These are phyloP conservation scores for Embiotoca jacksoni DNA, from an alignment of 2,113 vertebrate species.

Conservation along the genomic window DNA sequence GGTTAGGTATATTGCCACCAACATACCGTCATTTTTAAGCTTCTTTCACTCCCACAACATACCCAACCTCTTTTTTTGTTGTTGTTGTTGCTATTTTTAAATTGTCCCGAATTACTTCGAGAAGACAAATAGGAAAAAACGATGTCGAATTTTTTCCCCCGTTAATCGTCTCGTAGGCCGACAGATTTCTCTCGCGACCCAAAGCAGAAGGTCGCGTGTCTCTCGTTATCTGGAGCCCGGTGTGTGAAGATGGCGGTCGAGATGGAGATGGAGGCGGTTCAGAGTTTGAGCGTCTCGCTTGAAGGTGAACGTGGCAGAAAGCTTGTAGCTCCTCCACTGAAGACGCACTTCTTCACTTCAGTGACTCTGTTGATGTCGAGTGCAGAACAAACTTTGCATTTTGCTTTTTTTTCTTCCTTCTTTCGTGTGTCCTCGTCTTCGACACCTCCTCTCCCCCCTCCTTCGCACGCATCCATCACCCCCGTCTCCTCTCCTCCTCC, in stretches of 20 bases:
- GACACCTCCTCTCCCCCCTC: no score
- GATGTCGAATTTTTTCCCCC: neutral
- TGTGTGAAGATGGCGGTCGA: no score
- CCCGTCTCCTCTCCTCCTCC: slow-evolving; percentile 10
- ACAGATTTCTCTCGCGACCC: neutral
- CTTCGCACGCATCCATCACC: slow-evolving; percentile 23
- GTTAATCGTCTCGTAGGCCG: neutral
- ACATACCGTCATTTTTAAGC: no score
- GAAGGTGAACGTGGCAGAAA: neutral
- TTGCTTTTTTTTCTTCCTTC: neutral
- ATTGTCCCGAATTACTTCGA: neutral
- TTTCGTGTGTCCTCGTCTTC: neutral
- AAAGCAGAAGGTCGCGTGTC: neutral
- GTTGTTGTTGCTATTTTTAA: no score
- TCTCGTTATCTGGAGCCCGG: no score
- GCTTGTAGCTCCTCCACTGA: neutral
- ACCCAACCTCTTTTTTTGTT: no score
- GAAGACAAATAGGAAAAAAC: neutral
- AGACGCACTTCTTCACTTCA: neutral
- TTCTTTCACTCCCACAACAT: no score
- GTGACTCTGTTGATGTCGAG: neutral
- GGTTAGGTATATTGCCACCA: no score
- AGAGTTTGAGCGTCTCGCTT: no score
- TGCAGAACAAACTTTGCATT: slow-evolving; percentile 6
- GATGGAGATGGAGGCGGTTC: no score